Conservation (phyloP, 1,140 invertebrate species). For the Pogonomyrmex barbatus region DNA sequence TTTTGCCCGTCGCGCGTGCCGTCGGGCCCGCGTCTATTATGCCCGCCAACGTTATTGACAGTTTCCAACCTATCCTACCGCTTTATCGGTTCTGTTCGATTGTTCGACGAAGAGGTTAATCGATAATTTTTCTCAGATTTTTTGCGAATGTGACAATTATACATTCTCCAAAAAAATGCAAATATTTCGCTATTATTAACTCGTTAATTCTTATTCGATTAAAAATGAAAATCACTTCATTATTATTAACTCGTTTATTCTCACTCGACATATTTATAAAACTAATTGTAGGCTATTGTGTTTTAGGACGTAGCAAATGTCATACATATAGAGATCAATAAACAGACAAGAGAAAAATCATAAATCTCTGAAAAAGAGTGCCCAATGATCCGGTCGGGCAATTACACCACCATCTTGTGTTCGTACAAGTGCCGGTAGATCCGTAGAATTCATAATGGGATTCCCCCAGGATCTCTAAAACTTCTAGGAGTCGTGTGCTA, state of each 20-base stretch:
- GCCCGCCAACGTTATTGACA: constrained; percentile 49
- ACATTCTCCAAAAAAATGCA: background rate
- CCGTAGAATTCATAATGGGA: constrained; percentile 71
- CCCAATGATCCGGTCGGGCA: constrained; percentile 36
- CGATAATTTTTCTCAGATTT: constrained; percentile 10
- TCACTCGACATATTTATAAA: background rate
- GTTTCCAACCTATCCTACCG: constrained; percentile 49
- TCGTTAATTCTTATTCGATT: background rate
- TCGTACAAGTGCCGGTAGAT: constrained; percentile 64
- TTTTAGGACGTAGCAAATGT: background rate
- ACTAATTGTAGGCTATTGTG: background rate
- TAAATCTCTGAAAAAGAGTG: constrained; percentile 47
- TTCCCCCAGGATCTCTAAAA: constrained; percentile 76
- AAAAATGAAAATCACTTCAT: background rate
- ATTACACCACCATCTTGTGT: constrained; percentile 61
- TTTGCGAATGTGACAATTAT: background rate
- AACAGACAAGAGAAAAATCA: constrained; percentile 6
- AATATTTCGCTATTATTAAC: background rate
- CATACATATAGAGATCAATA: background rate
- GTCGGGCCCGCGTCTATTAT: constrained; percentile 50
- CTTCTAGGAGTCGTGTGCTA: constrained; percentile 73
- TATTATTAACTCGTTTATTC: background rate
- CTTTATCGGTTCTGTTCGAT: constrained; percentile 50
- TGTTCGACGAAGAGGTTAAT: background rate
- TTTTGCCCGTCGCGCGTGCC: constrained; percentile 76